Evolutionary conservation across 2,797 vertebrate genomes (phyloP).

Genomic region (Hybognathus amarus): DNA sequence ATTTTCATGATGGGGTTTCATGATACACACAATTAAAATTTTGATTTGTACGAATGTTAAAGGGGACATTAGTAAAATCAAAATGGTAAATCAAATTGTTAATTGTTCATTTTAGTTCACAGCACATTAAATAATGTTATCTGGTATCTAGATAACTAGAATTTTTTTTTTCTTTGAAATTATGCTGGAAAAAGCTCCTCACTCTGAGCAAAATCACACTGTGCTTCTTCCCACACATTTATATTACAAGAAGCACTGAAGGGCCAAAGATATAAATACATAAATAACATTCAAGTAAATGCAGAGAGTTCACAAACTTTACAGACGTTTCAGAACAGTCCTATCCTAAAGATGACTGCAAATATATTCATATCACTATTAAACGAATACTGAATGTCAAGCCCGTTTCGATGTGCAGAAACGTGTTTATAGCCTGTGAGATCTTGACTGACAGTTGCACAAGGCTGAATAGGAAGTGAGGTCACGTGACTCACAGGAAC

Average conservation of each 20-base stretch:
- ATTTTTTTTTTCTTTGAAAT: too few species aligned
- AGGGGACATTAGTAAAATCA: too few species aligned
- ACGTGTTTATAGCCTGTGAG: background rate
- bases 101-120: too few species aligned
- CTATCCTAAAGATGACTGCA: too few species aligned
- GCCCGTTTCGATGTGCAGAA: background rate
- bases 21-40: too few species aligned
- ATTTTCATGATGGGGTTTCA: too few species aligned
- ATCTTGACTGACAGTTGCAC: slow-evolving; percentile 68
- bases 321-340: background rate
- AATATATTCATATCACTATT: background rate
- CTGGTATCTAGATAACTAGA: too few species aligned
- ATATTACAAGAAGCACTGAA: background rate
- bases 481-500: slow-evolving; percentile 52
- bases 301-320: background rate
- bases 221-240: too few species aligned
- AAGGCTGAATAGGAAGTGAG: slow-evolving; percentile 32
- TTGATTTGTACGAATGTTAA: too few species aligned
- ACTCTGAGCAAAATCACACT: background rate
- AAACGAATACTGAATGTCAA: background rate
- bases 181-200: background rate
- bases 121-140: too few species aligned
- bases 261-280: background rate
- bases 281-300: background rate
- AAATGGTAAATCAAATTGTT: too few species aligned